Evolutionary conservation across 1,140 invertebrate species (phyloP).

Genomic region (Ganaspis sp.): DNA sequence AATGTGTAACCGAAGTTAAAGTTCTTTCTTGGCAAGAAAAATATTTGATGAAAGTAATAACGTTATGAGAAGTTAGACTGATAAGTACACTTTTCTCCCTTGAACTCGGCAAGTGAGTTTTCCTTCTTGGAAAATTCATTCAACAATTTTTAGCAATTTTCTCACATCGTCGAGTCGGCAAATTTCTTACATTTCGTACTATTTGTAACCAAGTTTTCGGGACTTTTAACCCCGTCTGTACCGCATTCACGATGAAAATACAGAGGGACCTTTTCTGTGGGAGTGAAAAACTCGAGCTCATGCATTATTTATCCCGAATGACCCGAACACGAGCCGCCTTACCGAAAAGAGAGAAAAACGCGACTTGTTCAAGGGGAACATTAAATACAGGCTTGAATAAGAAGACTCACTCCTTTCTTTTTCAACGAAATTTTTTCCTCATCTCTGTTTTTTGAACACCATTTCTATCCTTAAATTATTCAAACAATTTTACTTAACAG

Average conservation of each 20-base stretch:
- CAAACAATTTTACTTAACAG: neutral
- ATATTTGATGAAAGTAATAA: conserved; percentile 9
- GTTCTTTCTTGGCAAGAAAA: neutral
- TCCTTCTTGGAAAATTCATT: conserved; percentile 17
- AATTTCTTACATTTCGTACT: neutral
- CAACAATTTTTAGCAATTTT: conserved; percentile 18
- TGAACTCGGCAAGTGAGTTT: neutral
- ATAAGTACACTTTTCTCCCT: neutral
- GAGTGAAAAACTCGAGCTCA: conserved; percentile 19
- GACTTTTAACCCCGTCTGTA: conserved; percentile 15
- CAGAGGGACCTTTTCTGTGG: neutral
- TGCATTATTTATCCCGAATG: conserved; percentile 24
- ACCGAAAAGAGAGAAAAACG: neutral
- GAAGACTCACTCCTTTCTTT: neutral
- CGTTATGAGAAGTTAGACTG: conserved; percentile 7
- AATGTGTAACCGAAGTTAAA: neutral
- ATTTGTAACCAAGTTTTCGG: conserved; percentile 16
- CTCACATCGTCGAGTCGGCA: neutral
- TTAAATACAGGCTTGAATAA: conserved; percentile 21
- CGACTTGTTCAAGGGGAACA: neutral
- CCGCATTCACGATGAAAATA: neutral
- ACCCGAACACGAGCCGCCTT: conserved; percentile 17
- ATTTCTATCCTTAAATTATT: neutral
- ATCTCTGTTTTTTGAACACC: neutral
- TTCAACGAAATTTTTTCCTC: neutral